phyloP scores from a whole-genome alignment of 2,113 vertebrate species.

The Syrmaticus mikado region DNA sequence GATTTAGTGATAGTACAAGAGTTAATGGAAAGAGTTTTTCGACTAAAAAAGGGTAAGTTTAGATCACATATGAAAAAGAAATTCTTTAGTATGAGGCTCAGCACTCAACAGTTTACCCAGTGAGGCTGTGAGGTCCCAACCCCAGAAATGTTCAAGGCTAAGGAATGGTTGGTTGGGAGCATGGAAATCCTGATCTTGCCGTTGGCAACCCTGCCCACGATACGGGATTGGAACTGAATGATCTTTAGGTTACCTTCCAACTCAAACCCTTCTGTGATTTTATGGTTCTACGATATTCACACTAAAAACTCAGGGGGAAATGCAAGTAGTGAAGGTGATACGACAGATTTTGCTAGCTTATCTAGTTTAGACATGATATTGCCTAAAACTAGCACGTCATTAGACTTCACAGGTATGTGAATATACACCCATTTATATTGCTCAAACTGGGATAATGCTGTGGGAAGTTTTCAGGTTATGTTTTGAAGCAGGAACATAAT shows the following conservation, averaged over 20 bases:
- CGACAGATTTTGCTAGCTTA: not conserved
- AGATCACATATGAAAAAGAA: not conserved
- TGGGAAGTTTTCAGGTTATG: not conserved
- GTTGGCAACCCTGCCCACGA: not conserved
- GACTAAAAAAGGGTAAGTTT: not conserved
- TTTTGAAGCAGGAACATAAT: not conserved
- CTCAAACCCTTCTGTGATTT: not conserved
- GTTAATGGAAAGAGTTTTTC: not conserved
- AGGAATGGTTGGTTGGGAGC: not conserved
- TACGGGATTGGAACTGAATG: not conserved
- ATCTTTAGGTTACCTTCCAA: not conserved
- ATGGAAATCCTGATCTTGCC: not conserved
- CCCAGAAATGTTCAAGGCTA: not conserved
- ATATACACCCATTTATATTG: not conserved
- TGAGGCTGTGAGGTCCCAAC: not conserved
- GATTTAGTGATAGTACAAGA: not conserved
- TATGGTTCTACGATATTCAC: not conserved
- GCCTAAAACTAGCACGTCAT: fast-evolving
- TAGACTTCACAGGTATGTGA: not conserved
- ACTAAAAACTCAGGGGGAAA: not conserved
- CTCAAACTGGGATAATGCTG: not conserved
- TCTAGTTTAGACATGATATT: not conserved
- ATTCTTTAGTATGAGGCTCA: not conserved
- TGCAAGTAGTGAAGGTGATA: not conserved
- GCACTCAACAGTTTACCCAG: not conserved